phyloP scores from a whole-genome alignment of 2,888 invertebrate genomes.

The Odontomyia ornata region DNA sequence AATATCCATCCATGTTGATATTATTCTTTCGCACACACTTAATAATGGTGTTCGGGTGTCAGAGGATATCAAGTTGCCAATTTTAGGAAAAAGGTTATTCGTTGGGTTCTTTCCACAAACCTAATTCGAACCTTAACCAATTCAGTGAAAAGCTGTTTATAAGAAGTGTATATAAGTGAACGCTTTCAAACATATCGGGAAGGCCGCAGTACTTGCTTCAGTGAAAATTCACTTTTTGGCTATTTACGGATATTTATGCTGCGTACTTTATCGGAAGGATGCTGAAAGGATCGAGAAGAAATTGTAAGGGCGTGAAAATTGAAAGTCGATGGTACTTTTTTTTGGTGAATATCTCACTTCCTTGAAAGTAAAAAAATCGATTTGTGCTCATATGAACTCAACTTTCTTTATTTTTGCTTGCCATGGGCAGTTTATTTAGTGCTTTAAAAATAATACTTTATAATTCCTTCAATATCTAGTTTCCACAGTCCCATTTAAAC shows the following conservation, averaged over 20 bases:
- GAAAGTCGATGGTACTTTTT: background rate
- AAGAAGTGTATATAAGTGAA: conserved; percentile 9
- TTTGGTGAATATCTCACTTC: too few species aligned
- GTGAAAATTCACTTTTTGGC: conserved; percentile 12
- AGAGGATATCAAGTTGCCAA: conserved; percentile 18
- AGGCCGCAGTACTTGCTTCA: background rate
- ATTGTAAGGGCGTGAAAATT: background rate
- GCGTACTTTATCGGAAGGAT: background rate
- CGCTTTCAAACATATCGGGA: background rate
- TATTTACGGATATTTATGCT: conserved; percentile 13
- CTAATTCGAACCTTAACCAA: conserved; percentile 8
- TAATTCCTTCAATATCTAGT: too few species aligned
- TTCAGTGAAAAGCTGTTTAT: background rate
- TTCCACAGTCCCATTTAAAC: too few species aligned
- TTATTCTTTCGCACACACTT: conserved; percentile 27
- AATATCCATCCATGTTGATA: conserved; percentile 21
- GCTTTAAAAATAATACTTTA: too few species aligned
- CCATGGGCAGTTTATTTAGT: too few species aligned
- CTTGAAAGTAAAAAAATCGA: too few species aligned
- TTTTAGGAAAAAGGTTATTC: conserved; percentile 1
- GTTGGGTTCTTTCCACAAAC: background rate
- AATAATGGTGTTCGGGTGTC: conserved; percentile 2
- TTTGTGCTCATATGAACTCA: too few species aligned
- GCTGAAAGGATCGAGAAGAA: background rate
- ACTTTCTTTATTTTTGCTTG: too few species aligned